Evolutionary conservation across 1,140 invertebrate genomes (phyloP).

Genomic region (Wasmannia auropunctata): DNA sequence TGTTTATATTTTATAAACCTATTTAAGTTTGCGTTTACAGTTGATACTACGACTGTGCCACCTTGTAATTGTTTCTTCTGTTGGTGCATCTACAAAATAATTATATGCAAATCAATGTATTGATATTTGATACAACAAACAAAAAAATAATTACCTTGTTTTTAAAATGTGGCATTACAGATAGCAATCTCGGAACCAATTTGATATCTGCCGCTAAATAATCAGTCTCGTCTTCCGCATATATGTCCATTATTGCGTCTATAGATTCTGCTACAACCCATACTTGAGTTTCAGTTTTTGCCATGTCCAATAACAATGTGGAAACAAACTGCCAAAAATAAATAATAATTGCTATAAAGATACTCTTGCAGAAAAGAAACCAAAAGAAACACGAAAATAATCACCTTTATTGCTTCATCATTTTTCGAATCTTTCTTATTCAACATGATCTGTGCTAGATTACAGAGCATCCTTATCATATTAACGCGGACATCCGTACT

Average conservation of each 20-base stretch:
- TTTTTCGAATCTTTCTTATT: conserved; percentile 66
- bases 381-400: not conserved
- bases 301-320: conserved; percentile 86
- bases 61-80: conserved; percentile 88
- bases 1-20: conserved; percentile 91
- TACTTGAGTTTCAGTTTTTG: conserved; percentile 86
- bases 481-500: conserved; percentile 88
- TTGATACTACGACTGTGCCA: conserved; percentile 88
- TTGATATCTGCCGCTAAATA: conserved; percentile 87
- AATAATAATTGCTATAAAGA: conserved; percentile 75
- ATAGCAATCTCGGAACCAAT: conserved; percentile 87
- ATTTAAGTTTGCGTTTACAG: conserved; percentile 89
- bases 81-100: conserved; percentile 86
- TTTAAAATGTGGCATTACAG: conserved; percentile 87
- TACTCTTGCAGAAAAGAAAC: conserved; percentile 43
- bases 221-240: conserved; percentile 91
- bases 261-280: conserved; percentile 91
- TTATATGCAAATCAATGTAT: conserved; percentile 32
- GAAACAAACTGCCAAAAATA: conserved; percentile 79
- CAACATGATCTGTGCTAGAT: conserved; percentile 84
- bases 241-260: conserved; percentile 92
- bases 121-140: conserved; percentile 4
- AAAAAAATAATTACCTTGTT: conserved; percentile 86
- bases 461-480: conserved; percentile 89
- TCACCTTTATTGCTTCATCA: conserved; percentile 81